Conservation (phyloP, 2,797 vertebrate species). For the Brachyrhaphis roseni region DNA sequence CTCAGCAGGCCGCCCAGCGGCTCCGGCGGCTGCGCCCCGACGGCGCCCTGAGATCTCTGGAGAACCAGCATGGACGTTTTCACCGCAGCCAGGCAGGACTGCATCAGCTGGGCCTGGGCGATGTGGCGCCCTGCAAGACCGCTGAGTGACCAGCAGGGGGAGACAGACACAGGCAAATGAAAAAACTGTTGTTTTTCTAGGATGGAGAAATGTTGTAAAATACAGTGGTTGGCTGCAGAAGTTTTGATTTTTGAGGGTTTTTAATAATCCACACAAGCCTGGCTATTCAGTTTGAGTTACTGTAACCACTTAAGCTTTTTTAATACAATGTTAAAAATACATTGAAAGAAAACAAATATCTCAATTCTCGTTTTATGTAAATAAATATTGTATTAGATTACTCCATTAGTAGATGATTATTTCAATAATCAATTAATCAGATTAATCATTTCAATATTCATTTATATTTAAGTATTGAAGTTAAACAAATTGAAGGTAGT, state of each 20-base stretch:
- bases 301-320: too few relatives aligned
- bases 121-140: slow-evolving; percentile 85
- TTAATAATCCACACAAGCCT: not conserved
- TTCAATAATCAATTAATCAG: too few relatives aligned
- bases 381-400: too few relatives aligned
- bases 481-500: not conserved
- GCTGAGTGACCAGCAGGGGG: slow-evolving; percentile 73
- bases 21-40: slow-evolving; percentile 67
- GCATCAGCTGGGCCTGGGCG: slow-evolving; percentile 91
- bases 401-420: too few relatives aligned
- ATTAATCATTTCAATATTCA: too few relatives aligned
- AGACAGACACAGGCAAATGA: slow-evolving; percentile 33
- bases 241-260: too few relatives aligned
- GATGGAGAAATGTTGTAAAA: not conserved
- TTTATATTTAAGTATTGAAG: not conserved
- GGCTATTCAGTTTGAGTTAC: too few relatives aligned
- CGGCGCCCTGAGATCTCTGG: slow-evolving; percentile 83
- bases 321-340: too few relatives aligned
- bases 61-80: slow-evolving; percentile 90
- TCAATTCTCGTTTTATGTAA: too few relatives aligned
- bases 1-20: slow-evolving; percentile 84
- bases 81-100: slow-evolving; percentile 86
- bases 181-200: not conserved
- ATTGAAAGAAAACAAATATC: too few relatives aligned
- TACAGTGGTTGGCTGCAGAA: not conserved